These are phyloP conservation scores for Actinernus sp. DNA, from an alignment of 92 coral and sea anemone genomes.

Conservation along the genomic window DNA sequence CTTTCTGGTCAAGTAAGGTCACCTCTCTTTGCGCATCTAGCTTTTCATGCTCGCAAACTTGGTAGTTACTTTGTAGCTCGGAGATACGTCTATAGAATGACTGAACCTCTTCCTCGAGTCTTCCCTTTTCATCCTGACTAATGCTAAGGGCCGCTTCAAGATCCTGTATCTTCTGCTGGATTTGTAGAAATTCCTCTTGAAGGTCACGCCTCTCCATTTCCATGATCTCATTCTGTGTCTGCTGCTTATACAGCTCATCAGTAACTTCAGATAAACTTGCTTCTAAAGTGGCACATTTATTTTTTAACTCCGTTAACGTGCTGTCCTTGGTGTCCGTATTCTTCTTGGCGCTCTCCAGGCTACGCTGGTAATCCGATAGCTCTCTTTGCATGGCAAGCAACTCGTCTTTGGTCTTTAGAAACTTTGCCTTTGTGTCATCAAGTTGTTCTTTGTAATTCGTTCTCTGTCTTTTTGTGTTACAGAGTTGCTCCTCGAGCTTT, in stretches of 20 bases:
- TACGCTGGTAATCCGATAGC: constrained; percentile 78
- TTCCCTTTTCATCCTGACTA: constrained; percentile 78
- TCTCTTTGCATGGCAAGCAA: constrained; percentile 71
- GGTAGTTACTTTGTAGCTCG: constrained; percentile 89
- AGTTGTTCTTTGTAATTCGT: constrained; percentile 86
- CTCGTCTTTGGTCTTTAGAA: constrained; percentile 84
- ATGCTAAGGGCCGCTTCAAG: constrained; percentile 81
- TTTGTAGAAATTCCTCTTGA: constrained; percentile 84
- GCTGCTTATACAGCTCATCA: constrained; percentile 74
- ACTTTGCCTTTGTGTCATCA: constrained; percentile 86
- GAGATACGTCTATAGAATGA: constrained; percentile 87
- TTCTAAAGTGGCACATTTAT: constrained; percentile 66
- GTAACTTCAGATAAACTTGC: constrained; percentile 55
- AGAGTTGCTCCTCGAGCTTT: constrained; percentile 79
- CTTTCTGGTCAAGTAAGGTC: constrained; percentile 79
- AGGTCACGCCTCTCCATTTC: constrained; percentile 82
- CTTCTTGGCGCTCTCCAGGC: constrained; percentile 72
- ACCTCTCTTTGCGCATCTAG: constrained; percentile 87
- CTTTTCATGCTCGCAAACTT: constrained; percentile 87
- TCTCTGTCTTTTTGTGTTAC: constrained; percentile 71
- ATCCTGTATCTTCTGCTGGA: constrained; percentile 82
- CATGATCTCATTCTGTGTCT: constrained; percentile 78
- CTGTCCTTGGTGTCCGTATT: constrained; percentile 67
- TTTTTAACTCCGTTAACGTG: constrained; percentile 58
- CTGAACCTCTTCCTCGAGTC: constrained; percentile 87